Conservation (phyloP, 2,888 invertebrate species). For the Habrosyne pyritoides region DNA sequence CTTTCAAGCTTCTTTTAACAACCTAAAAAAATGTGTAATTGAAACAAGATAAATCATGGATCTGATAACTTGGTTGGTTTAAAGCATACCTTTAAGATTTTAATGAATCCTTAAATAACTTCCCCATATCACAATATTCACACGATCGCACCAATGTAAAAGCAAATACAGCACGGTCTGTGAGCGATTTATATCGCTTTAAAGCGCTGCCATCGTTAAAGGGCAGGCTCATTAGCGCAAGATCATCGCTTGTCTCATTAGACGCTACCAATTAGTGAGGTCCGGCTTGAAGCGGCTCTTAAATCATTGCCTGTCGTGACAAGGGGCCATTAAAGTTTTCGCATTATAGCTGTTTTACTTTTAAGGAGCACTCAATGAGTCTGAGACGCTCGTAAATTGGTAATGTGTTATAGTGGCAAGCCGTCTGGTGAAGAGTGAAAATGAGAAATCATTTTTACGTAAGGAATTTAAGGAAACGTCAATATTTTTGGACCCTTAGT, state of each 20-base stretch:
- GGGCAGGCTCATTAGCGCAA: constrained; percentile 62
- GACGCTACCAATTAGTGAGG: constrained; percentile 67
- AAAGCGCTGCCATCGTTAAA: constrained; percentile 38
- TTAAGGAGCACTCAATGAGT: constrained; percentile 9
- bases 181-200: constrained; percentile 19
- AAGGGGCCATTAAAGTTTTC: constrained; percentile 8
- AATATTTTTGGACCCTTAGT: no score
- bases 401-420: constrained; percentile 1
- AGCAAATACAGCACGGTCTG: neutral
- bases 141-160: neutral
- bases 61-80: no score
- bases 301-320: constrained; percentile 11
- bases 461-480: no score
- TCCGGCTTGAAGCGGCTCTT: constrained; percentile 36
- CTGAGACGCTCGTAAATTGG: constrained; percentile 8
- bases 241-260: constrained; percentile 77
- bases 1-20: no score
- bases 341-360: constrained; percentile 10
- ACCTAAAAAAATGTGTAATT: no score
- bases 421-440: neutral
- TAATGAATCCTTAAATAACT: no score
- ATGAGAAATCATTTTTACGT: no score
- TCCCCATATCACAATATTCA: neutral
- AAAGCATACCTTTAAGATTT: neutral
- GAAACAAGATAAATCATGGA: no score